Base-by-base conservation (phyloP, 2,888 invertebrate species). In the Isotomurus palustris region DNA sequence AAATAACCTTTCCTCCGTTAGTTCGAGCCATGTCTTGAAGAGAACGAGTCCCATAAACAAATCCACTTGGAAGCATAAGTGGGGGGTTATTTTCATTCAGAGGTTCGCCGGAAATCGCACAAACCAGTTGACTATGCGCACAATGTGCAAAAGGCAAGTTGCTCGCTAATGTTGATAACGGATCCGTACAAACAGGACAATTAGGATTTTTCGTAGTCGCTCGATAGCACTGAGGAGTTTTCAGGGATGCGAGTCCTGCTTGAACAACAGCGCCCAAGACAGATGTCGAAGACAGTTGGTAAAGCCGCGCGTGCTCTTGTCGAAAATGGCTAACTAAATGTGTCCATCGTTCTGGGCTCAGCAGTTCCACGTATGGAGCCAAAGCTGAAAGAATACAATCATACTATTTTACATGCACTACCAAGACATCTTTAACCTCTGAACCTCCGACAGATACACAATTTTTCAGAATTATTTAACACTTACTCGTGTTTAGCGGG, bases 1-100 rank as follows among this genome's bases (percentile, higher is more conserved):
- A 99, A 61, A 88, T 85, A 61, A 97, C 85, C 71, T 87, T 86
- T 41, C 95, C 95, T 72, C 91, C 88, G 73, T 94, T 92, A 74
- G 90, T 87, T 53, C 79, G 77, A 73, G 95, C 91, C 87, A 96
- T 92, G 74, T 88, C 86, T 70, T 87, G 84, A 58, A 97, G 79
- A 14, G 94, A 91, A 89, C 88, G 84, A 78, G 92, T 90, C 10
- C 93, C 93, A 74, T 94, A 97, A 58, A 99, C 94, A 78, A 92
- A 89, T 55, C 97, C 97, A 78, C 97, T 97, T 62, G 99, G 99
- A 78, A 99, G 82, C 86, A 95, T 93, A 87, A 97, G 90, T 12
- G 96, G 96, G 71, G 91, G 92, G 79, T 97, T 96, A 77, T 97
- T 89, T 75, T 97, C 96, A 78, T 99, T 95, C 72, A 99, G 82